Evolutionary conservation across 1,140 invertebrate species (phyloP), one percentile per base, ranked within the genome.

Genomic region (Latrodectus geometricus): DNA sequence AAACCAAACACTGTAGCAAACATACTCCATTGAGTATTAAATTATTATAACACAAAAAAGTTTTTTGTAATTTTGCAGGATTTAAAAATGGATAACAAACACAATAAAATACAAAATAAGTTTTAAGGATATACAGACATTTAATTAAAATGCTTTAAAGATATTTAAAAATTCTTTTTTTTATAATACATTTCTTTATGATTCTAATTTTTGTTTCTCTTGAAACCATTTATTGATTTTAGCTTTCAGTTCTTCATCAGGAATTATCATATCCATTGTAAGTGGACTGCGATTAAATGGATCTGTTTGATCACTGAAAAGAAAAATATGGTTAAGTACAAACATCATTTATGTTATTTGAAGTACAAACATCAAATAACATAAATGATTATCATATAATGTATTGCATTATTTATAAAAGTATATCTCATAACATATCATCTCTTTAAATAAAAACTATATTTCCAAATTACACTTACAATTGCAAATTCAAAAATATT

Each of bases 211-310:
- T 76, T 50, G 74, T 81, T 56, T 48, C 65, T 82, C 79, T 52
- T 78, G 91, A 23, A 97, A 93, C 97, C 97, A 99, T 50, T 94
- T 91, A 83, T 95, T 92, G 89, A 99, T 98, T 91, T 94, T 94
- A 20, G 92, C 91, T 89, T 95, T 95, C 17, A 99, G 92, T 88
- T 96, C 95, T 15, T 91, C 92, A 90, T 97, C 94, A 0, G 97
- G 94, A 89, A 94, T 94, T 0, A 99, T 94, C 93, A 96, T 95
- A 89, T 98, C 97, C 96, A 99, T 96, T 3, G 96, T 97, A 7
- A 99, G 92, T 1, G 97, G 96, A 68, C 95, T 95, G 72, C 97
- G 93, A 92, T 98, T 99, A 90, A 99, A 99, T 0, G 97, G 97
- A 93, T 99, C 98, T 0, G 95, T 95, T 91, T 99, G 97, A 91